Conservation (phyloP, 92 coral and sea anemone genomes). For the Hydrozoanthus gracilis region DNA sequence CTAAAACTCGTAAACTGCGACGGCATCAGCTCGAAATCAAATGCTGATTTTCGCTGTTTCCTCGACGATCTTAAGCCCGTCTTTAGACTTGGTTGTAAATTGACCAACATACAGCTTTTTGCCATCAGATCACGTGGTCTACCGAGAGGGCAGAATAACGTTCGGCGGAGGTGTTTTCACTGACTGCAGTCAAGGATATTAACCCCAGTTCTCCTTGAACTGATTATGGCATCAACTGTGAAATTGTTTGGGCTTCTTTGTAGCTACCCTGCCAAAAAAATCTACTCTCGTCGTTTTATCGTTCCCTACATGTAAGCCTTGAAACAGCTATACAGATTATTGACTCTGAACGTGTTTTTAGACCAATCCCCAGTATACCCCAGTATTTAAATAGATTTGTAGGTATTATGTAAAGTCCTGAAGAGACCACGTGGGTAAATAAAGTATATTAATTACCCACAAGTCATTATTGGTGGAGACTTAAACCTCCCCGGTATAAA, state of each 20-base stretch:
- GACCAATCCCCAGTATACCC: slow-evolving; percentile 38
- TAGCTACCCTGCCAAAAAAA: slow-evolving; percentile 37
- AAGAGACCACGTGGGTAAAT: too few relatives aligned
- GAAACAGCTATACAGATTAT: slow-evolving; percentile 40
- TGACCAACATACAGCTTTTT: neutral
- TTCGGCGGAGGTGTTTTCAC: slow-evolving; percentile 49
- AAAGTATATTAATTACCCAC: too few relatives aligned
- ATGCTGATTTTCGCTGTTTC: neutral
- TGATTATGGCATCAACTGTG: slow-evolving; percentile 34
- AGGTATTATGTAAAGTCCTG: too few relatives aligned
- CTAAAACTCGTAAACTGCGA: too few relatives aligned
- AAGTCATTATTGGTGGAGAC: slow-evolving; percentile 31
- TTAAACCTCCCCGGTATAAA: slow-evolving; percentile 43
- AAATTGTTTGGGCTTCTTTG: slow-evolving; percentile 46
- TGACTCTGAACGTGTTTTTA: slow-evolving; percentile 34
- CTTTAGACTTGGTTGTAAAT: slow-evolving; percentile 1
- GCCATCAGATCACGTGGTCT: slow-evolving; percentile 31
- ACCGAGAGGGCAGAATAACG: slow-evolving; percentile 38
- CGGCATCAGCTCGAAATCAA: too few relatives aligned
- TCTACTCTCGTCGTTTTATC: slow-evolving; percentile 38
- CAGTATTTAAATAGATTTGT: too few relatives aligned
- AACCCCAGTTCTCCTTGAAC: slow-evolving; percentile 36
- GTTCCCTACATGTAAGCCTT: slow-evolving; percentile 38
- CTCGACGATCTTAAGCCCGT: neutral
- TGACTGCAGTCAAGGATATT: slow-evolving; percentile 43